Percentiles rank a stretch among this genome's conserved stretches.
Conservation (phyloP, 2,797 vertebrate genomes). For the Pipistrellus kuhlii region DNA sequence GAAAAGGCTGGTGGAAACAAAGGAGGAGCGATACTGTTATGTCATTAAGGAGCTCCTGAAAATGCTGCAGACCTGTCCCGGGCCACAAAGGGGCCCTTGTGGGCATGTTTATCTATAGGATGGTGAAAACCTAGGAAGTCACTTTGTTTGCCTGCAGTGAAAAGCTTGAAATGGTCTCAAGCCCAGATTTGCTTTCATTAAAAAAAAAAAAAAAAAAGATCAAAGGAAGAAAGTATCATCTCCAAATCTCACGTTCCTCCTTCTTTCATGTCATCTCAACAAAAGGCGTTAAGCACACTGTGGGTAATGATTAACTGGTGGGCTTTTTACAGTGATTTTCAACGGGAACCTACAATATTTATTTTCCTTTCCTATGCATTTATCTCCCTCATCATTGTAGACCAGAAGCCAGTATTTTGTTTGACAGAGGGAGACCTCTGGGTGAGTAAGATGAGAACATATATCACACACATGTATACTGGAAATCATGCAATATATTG, state of each 20-base stretch:
- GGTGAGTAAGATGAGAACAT: not conserved
- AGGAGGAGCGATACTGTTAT: conserved; percentile 80
- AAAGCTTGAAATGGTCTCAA: conserved; percentile 86
- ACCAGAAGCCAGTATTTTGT: conserved; percentile 52
- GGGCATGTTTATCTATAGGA: conserved; percentile 87
- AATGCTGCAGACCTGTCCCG: conserved; percentile 79
- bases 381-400: conserved; percentile 24
- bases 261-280: conserved; percentile 80
- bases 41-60: conserved; percentile 84
- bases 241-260: conserved; percentile 81
- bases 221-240: conserved; percentile 85
- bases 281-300: conserved; percentile 78
- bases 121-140: conserved; percentile 86
- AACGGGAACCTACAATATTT: conserved; percentile 57
- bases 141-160: conserved; percentile 85
- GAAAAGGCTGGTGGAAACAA: conserved; percentile 81
- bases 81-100: conserved; percentile 91
- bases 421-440: conserved; percentile 32
- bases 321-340: conserved; percentile 77
- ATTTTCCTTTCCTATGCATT: not conserved
- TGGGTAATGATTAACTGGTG: conserved; percentile 81
- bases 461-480: not conserved
- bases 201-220: conserved; percentile 80
- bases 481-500: conserved; percentile 30
- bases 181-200: conserved; percentile 85